Evolutionary conservation across 2,888 invertebrate species (phyloP).

Genomic region (Hydropsyche betteni): DNA sequence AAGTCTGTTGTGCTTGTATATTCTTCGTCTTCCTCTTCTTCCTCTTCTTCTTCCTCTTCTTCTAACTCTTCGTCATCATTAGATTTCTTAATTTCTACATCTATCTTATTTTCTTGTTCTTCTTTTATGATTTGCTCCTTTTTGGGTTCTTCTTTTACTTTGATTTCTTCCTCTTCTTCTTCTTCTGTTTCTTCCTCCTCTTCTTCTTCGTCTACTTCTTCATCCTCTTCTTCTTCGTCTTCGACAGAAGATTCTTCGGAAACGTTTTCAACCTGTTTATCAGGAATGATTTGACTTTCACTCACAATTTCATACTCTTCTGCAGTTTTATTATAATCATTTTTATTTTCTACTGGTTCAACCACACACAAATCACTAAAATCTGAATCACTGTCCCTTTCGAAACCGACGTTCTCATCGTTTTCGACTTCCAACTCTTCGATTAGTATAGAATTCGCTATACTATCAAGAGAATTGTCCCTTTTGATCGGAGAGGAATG

Average conservation of each 20-base stretch:
- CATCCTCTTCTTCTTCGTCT: conserved; percentile 42
- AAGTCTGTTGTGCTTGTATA: neutral
- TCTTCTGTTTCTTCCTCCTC: conserved; percentile 43
- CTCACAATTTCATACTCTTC: too few species aligned
- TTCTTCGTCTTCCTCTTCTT: conserved; percentile 33
- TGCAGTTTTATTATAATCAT: too few species aligned
- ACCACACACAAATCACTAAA: conserved; percentile 33
- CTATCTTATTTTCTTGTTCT: neutral
- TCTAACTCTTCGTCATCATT: conserved; percentile 40
- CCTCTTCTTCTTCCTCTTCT: conserved; percentile 31
- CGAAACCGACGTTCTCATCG: conserved; percentile 35
- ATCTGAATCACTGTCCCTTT: conserved; percentile 27
- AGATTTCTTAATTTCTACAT: neutral
- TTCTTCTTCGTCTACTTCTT: conserved; percentile 44
- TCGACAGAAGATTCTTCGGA: conserved; percentile 28
- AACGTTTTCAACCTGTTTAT: conserved; percentile 33
- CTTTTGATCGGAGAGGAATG: conserved; percentile 2
- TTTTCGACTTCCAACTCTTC: conserved; percentile 39
- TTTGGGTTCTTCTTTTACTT: conserved; percentile 29
- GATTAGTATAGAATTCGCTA: conserved; percentile 27
- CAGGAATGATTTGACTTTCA: neutral
- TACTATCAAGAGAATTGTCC: conserved; percentile 27
- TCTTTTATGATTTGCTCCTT: conserved; percentile 27
- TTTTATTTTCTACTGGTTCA: conserved; percentile 35
- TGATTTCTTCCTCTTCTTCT: conserved; percentile 34